Base-by-base conservation (phyloP, 2,797 vertebrate genomes). In the Gymnothorax reevesii region DNA sequence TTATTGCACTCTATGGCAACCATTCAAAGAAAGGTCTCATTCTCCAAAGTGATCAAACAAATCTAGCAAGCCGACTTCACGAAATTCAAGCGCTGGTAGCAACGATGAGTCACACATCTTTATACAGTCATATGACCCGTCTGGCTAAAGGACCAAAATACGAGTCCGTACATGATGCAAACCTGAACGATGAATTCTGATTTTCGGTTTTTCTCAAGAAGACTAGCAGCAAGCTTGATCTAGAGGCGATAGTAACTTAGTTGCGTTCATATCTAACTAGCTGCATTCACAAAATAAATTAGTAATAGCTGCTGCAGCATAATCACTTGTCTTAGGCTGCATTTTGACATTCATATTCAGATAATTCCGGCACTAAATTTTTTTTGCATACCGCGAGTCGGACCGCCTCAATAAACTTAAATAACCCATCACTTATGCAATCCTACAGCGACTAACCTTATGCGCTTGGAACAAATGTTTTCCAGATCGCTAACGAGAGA, bases 91-190 rank as follows among this genome's bases (percentile, higher is more conserved):
- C 33, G 33, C 33, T 17, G 33, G 7, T 73, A 42, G 69, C 66
- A 7, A 25, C 54, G 9, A 25, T 64, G n/a, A 85, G 83, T 85
- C 84, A 79, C 69, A 71, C 33, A 83, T 9, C 69, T 17, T 25
- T 83, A 25, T 55, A 20, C 71, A 55, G 83, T 85, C 62, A 42
- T 73, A 83, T 85, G 64, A 86, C n/a, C 69, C 60, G 52, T 64
- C 80, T 7, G 57, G 80, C 20, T 55, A 33, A 60, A 83, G 55
- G 62, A 82, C 66, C 73, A 75, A 57, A 85, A 73, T 33, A 10
- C 7, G 3, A n/a, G 0, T 9, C 79, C 20, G 79, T 52, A 4
- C 55, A 33, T 12, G 54, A 42, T 9, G 57, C 33, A 22, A 85
- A 79, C 52, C 33, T 42, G 2, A 42, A 42, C 33, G 1, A 42